Conservation (phyloP, 2,113 vertebrate species). For the Pseudorasbora parva region DNA sequence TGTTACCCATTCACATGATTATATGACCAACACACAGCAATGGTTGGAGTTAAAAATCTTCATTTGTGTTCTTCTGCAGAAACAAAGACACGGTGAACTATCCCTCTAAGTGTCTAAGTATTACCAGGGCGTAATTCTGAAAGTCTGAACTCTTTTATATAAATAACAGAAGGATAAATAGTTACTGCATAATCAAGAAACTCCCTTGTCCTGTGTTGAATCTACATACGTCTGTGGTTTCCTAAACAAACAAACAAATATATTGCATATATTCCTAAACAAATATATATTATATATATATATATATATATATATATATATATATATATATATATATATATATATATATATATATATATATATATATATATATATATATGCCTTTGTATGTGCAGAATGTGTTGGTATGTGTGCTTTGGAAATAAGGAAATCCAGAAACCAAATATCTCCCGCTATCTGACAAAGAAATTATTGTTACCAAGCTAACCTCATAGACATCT, state of each 20-base stretch:
- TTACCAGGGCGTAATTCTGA: neutral
- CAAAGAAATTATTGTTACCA: neutral
- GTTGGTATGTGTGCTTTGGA: slow-evolving; percentile 21
- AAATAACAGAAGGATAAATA: neutral
- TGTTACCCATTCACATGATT: too few relatives aligned
- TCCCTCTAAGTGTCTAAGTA: neutral
- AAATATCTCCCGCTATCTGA: slow-evolving; percentile 50
- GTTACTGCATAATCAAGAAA: neutral
- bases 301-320: too few relatives aligned
- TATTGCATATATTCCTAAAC: too few relatives aligned
- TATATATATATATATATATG: too few relatives aligned
- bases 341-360: too few relatives aligned
- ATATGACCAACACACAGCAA: too few relatives aligned
- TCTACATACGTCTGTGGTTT: neutral
- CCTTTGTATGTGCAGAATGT: neutral
- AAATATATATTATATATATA: too few relatives aligned
- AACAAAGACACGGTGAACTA: too few relatives aligned
- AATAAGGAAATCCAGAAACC: slow-evolving; percentile 62
- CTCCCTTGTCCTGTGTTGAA: neutral
- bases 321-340: too few relatives aligned
- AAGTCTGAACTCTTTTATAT: neutral
- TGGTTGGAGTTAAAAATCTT: too few relatives aligned
- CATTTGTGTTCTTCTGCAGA: too few relatives aligned
- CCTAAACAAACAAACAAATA: neutral
- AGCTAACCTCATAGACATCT: neutral